Evolutionary conservation across 2,797 vertebrate species (phyloP), one percentile per base, ranked within the genome.

Genomic region (Esox lucius): DNA sequence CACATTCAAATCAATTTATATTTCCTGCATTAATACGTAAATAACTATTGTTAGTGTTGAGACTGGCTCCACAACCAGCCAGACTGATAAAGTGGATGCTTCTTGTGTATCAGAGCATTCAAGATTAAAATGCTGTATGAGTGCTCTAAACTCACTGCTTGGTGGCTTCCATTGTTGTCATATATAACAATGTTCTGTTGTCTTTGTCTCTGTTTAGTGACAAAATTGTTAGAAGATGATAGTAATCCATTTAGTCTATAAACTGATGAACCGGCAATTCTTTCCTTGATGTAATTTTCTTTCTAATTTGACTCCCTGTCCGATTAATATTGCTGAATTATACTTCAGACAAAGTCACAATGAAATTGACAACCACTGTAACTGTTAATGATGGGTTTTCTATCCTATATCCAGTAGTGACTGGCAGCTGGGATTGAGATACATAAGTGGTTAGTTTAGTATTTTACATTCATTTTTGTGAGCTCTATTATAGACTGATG

Each of bases 1-100:
- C 85, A 86, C 80, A 76, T 86, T 83, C 78, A 87, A 77, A 74
- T 87, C 82, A 90, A 84, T 80, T 85, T 80, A 87, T 87, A 88
- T 91, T 91, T 90, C 82, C 91, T 89, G 88, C 89, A 86, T 90
- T 91, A 92, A 90, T 91, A 90, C 89, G 90, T 91, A 91, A 91
- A 94, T 89, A 91, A 91, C 88, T 86, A 87, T 75, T 74, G 80
- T 91, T 84, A 79, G 80, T 82, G 78, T 83, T 75, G 77, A 85
- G 81, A 76, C 79, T 80, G 74, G 83, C 86, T 87, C 81, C 83
- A 81, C 80, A 77, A 84, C 81, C 79, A 84, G 83, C 78, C 76
- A 85, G 79, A 83, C 84, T 84, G 81, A 80, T 88, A 80, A 89
- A 74, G 64, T 74, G 65, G 28, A 68, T 28, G 77, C 80, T 88